Evolutionary conservation across 2,888 invertebrate species (phyloP).

Genomic region (Serripes groenlandicus): DNA sequence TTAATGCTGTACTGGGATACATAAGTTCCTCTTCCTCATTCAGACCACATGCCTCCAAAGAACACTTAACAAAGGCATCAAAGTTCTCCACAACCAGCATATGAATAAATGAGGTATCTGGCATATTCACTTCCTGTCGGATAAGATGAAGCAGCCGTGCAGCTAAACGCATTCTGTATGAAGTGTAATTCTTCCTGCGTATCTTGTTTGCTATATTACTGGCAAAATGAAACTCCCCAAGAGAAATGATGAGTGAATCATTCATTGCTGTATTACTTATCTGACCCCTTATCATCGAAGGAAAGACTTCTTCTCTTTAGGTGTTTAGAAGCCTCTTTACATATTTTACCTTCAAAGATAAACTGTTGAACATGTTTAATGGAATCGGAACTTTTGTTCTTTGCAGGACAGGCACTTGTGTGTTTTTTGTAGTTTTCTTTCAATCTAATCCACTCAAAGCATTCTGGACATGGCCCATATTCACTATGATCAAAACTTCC

Average conservation of each 20-base stretch:
- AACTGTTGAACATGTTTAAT: constrained; percentile 9
- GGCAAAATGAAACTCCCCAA: constrained; percentile 34
- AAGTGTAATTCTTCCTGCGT: constrained; percentile 19
- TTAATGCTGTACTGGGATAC: constrained; percentile 34
- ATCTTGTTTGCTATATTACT: constrained; percentile 29
- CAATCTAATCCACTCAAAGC: constrained; percentile 40
- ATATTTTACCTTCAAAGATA: constrained; percentile 21
- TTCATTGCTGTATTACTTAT: constrained; percentile 27
- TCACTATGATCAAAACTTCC: constrained; percentile 15
- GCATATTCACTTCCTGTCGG: constrained; percentile 15
- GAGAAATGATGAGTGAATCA: constrained; percentile 33
- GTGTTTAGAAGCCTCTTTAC: background rate
- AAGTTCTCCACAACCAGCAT: constrained; percentile 32
- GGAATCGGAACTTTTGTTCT: background rate
- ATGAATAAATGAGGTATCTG: background rate
- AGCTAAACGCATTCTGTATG: constrained; percentile 12
- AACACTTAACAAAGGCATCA: constrained; percentile 31
- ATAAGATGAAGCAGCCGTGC: constrained; percentile 12
- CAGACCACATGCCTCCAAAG: constrained; percentile 30
- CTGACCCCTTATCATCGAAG: constrained; percentile 25
- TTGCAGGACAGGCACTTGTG: constrained; percentile 13
- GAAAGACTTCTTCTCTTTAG: constrained; percentile 36
- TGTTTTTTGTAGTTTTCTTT: constrained; percentile 29
- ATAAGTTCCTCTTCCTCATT: constrained; percentile 38
- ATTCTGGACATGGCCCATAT: constrained; percentile 54